Conservation (phyloP, 2,113 vertebrate species). For the Sylvilagus bachmani region DNA sequence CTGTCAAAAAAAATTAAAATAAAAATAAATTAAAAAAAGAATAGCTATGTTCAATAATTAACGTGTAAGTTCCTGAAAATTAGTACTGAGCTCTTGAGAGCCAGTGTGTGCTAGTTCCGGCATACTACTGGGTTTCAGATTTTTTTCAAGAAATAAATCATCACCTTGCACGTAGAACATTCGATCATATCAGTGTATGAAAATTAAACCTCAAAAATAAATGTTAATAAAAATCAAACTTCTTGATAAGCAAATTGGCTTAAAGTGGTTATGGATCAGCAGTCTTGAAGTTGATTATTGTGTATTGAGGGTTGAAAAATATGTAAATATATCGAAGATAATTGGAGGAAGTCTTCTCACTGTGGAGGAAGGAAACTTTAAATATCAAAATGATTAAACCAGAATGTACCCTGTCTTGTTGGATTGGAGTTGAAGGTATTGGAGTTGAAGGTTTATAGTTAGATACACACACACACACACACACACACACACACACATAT, state of each 20-base stretch:
- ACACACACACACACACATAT: background rate
- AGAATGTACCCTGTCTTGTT: background rate
- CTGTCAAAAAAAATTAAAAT: too few species aligned
- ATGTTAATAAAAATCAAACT: background rate
- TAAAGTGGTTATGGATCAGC: background rate
- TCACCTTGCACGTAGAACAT: background rate
- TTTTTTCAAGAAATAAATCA: background rate
- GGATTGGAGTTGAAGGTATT: background rate
- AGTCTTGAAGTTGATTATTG: constrained; percentile 32
- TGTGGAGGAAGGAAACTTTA: background rate
- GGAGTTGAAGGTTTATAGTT: background rate
- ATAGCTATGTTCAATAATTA: background rate
- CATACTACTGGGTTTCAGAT: background rate
- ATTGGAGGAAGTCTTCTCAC: background rate
- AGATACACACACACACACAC: background rate
- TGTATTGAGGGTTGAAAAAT: background rate
- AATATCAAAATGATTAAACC: background rate
- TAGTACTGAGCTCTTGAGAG: background rate
- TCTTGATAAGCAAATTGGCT: background rate
- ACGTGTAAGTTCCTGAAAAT: background rate
- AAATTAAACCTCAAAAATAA: constrained; percentile 17
- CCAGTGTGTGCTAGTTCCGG: background rate
- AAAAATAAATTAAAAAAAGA: too few species aligned
- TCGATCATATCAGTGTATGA: background rate
- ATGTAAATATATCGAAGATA: background rate